phyloP scores from a whole-genome alignment of 2,113 vertebrate species.

The Passer montanus region DNA sequence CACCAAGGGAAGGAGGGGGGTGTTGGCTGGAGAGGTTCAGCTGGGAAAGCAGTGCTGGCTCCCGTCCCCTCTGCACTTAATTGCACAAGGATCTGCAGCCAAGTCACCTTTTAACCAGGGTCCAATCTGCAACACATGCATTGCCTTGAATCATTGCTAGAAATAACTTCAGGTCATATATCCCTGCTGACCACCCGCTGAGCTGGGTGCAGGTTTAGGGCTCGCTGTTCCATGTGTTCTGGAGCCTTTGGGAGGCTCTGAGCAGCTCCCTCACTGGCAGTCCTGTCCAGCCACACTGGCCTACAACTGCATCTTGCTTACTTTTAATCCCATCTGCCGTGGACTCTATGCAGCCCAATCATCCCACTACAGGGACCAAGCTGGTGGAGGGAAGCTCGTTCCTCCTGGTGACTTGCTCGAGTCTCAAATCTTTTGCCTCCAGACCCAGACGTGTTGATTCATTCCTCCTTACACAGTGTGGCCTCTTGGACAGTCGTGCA shows the following conservation, averaged over 20 bases:
- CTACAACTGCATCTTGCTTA: background rate
- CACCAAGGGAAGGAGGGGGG: background rate
- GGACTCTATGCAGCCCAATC: background rate
- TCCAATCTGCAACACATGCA: background rate
- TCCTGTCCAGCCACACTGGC: background rate
- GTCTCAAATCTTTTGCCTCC: background rate
- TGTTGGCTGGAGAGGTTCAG: background rate
- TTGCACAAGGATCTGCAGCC: background rate
- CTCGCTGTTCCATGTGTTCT: background rate
- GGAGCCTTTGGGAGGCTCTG: accelerated
- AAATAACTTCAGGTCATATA: background rate
- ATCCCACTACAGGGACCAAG: accelerated
- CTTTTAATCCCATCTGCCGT: background rate
- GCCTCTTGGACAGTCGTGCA: accelerated
- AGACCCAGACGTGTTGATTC: accelerated
- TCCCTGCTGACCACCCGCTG: background rate
- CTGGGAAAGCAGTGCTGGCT: background rate
- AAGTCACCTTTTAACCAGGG: slow-evolving; percentile 8
- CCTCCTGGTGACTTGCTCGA: background rate
- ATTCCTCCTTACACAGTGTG: accelerated
- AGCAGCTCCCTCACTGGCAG: background rate
- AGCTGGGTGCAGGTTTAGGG: background rate
- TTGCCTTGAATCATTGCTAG: slow-evolving; percentile 19
- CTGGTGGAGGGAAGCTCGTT: background rate
- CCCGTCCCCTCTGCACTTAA: background rate